Evolutionary conservation across 1,140 invertebrate genomes (phyloP).

Genomic region (Drosophila mojavensis): DNA sequence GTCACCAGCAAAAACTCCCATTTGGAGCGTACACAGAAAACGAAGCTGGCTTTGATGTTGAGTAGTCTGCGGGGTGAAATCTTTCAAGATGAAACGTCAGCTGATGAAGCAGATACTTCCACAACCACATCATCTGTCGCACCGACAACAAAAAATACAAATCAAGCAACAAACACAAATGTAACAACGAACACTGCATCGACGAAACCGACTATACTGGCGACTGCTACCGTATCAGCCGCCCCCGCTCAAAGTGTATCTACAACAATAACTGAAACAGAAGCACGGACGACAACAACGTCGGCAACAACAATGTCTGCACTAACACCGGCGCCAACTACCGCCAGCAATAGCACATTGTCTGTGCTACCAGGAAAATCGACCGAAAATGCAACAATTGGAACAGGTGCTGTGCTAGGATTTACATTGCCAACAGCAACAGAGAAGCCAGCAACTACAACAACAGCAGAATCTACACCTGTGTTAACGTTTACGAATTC

Average conservation of each 20-base stretch:
- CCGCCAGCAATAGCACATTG: not conserved
- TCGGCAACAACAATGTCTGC: not conserved
- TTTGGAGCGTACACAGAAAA: conserved; percentile 77
- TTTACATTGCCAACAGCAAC: conserved; percentile 15
- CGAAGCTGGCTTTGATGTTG: conserved; percentile 77
- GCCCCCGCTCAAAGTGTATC: not conserved
- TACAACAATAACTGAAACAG: not conserved
- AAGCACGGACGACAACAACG: not conserved
- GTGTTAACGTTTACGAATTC: not conserved
- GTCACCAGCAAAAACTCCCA: conserved; percentile 47
- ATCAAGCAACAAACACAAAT: not conserved
- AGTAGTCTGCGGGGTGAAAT: conserved; percentile 77
- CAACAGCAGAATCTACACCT: not conserved
- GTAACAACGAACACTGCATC: conserved; percentile 22
- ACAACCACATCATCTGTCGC: not conserved
- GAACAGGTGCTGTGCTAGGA: not conserved
- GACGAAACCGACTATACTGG: conserved; percentile 14
- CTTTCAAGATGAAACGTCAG: conserved; percentile 49
- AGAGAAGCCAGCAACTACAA: not conserved
- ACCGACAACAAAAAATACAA: conserved; percentile 1
- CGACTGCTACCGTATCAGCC: not conserved
- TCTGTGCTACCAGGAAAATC: not conserved
- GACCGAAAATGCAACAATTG: not conserved
- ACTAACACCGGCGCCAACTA: conserved; percentile 7
- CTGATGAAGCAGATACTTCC: conserved; percentile 50